phyloP scores from a whole-genome alignment of 2,888 invertebrate genomes.

The Brenthis daphne region DNA sequence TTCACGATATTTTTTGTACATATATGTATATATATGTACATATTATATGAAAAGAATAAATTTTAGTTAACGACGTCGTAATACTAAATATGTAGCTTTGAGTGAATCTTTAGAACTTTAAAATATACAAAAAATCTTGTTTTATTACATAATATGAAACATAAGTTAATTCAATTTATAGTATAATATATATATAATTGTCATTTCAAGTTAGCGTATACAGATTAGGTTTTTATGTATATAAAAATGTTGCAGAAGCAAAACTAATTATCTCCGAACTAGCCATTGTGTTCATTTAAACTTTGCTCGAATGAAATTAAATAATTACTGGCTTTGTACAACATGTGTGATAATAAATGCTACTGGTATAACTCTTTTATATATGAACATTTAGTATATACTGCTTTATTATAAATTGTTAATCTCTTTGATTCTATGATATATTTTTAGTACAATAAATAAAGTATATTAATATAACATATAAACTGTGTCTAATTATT shows the following conservation, averaged over 20 bases:
- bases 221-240: constrained; percentile 1
- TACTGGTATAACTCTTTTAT: not conserved
- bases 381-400: not conserved
- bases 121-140: too few relatives aligned
- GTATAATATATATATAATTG: too few relatives aligned
- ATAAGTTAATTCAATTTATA: too few relatives aligned
- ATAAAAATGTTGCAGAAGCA: constrained; percentile 9
- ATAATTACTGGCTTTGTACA: constrained; percentile 22
- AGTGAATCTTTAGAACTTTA: too few relatives aligned
- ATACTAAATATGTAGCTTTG: not conserved
- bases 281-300: constrained; percentile 24
- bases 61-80: not conserved
- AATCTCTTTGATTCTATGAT: too few relatives aligned
- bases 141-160: too few relatives aligned
- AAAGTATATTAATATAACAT: too few relatives aligned
- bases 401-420: too few relatives aligned
- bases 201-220: not conserved
- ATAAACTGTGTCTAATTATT: too few relatives aligned
- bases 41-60: not conserved
- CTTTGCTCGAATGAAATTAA: constrained; percentile 22
- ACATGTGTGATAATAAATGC: constrained; percentile 15
- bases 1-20: constrained; percentile 17
- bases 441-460: too few relatives aligned
- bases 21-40: not conserved
- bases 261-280: constrained; percentile 24